Conservation (phyloP, 1,140 invertebrate species). For the Drosophila oshimai region DNA sequence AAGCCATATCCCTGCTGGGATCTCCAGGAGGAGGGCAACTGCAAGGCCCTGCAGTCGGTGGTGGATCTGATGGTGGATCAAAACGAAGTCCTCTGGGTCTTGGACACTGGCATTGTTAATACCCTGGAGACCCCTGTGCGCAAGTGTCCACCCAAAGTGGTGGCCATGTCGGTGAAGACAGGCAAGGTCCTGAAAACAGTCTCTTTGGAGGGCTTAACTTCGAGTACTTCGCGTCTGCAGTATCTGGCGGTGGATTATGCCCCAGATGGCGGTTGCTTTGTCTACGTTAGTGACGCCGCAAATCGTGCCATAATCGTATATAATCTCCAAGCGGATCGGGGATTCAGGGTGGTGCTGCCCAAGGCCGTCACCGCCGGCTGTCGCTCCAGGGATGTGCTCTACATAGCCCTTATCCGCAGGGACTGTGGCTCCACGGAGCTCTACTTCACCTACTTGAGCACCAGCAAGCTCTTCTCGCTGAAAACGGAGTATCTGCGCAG, state of each 20-base stretch:
- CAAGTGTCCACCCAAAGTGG: conserved; percentile 84
- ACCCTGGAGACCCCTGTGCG: conserved; percentile 84
- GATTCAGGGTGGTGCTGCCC: conserved; percentile 85
- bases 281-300: conserved; percentile 87
- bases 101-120: conserved; percentile 85
- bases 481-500: conserved; percentile 84
- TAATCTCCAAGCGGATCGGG: conserved; percentile 84
- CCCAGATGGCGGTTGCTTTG: conserved; percentile 83
- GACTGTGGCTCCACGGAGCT: conserved; percentile 84
- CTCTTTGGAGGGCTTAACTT: conserved; percentile 84
- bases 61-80: conserved; percentile 85
- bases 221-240: conserved; percentile 84
- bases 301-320: conserved; percentile 86
- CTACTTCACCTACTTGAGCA: conserved; percentile 85
- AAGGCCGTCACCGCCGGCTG: conserved; percentile 83
- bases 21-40: conserved; percentile 85
- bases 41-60: conserved; percentile 85
- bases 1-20: conserved; percentile 85
- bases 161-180: conserved; percentile 84
- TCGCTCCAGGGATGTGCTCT: conserved; percentile 84
- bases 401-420: conserved; percentile 84
- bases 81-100: conserved; percentile 84
- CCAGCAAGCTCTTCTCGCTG: conserved; percentile 84
- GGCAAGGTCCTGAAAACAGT: conserved; percentile 85
- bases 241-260: conserved; percentile 85